Evolutionary conservation across 2,113 vertebrate species (phyloP).

Genomic region (Uria lomvia): DNA sequence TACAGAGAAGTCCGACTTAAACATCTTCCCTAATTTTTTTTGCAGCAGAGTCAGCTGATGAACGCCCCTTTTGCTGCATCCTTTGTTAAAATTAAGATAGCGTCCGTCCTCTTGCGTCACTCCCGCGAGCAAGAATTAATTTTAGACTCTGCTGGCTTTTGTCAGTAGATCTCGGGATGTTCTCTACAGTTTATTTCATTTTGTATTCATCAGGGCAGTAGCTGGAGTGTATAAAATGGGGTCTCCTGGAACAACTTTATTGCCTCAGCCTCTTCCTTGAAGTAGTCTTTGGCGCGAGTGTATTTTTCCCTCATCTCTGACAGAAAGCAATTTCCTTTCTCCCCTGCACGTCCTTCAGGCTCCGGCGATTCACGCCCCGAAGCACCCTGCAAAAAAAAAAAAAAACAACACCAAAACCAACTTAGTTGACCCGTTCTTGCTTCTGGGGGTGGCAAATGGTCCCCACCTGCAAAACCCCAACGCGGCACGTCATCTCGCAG

Average conservation of each 20-base stretch:
- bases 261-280: conserved; percentile 23
- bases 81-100: background rate
- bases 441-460: background rate
- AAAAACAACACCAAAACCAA: no score
- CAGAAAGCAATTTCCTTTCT: conserved; percentile 48
- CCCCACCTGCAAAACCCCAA: background rate
- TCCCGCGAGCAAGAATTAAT: background rate
- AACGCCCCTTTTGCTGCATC: background rate
- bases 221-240: conserved; percentile 24
- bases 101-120: background rate
- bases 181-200: conserved; percentile 17
- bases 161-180: conserved; percentile 7
- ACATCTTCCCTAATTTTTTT: background rate
- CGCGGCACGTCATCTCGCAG: background rate
- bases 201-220: conserved; percentile 4
- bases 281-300: background rate
- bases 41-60: background rate
- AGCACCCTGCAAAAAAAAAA: background rate
- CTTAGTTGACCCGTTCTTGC: background rate
- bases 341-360: background rate
- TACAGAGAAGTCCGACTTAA: background rate
- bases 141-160: conserved; percentile 31
- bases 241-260: conserved; percentile 15
- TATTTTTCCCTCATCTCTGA: background rate
- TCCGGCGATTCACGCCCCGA: background rate